Evolutionary conservation across 2,888 invertebrate species (phyloP), one percentile per base, ranked within the genome.

Genomic region (Teleogryllus oceanicus): DNA sequence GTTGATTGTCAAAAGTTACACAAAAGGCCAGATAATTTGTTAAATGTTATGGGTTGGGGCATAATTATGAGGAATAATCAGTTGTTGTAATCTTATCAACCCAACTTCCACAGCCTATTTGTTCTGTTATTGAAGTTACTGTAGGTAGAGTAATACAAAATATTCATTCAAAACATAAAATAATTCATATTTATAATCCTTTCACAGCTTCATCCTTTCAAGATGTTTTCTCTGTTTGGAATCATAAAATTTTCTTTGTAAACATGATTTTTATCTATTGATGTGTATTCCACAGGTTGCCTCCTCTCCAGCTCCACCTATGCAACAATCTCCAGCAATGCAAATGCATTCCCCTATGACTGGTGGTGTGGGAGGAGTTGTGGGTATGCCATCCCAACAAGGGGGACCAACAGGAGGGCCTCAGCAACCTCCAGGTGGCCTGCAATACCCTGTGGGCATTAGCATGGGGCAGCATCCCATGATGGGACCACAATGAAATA

Each of bases 321-420:
- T 92, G 79, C 89, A 89, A 82, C 79, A 80, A 11, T 89, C 89
- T 80, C 89, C 89, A 4, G 89, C 88, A 2, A 89, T 90, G 89
- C 89, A 89, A 85, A 89, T 92, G 89, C 89, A 89, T 79, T 89
- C 89, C 11, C 90, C 90, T 8, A 90, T 90, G 90, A 88, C 89
- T 79, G 87, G 86, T 12, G 87, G 87, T 50, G 79, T 80, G 79
- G 87, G 86, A 13, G 87, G 87, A 49, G 79, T 80, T 20, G 82
- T 81, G 51, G 80, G 80, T 4, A 76, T 80, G 62, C 81, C 81
- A 13, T 81, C 80, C 12, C 81, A 80, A 49, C 80, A 80, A 37
- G 49, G 76, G 13, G 79, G 79, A 12, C 81, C 82, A 2, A 80
- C 80, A 0, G 80, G 80, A 80, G 81, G 80, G 50, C 80, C 80